Base-by-base conservation (phyloP, 2,888 invertebrate species). In the Drosophila pegasa region DNA sequence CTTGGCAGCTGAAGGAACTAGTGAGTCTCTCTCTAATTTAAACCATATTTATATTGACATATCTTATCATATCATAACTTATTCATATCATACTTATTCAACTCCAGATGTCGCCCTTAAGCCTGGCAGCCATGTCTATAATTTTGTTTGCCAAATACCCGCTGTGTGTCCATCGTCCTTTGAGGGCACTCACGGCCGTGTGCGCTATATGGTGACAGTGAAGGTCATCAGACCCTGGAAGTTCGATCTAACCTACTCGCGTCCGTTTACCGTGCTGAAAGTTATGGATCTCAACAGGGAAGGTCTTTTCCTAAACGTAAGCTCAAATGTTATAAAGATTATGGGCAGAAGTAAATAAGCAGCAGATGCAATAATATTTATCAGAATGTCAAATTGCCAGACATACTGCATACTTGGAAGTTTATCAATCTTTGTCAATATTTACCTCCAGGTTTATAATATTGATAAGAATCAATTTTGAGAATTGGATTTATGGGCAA, bases 201-300 rank as follows among this genome's bases (percentile, higher is more conserved):
- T 94, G 27, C 90, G 95, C 2, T 95, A 95, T 88, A 92, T 93
- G 86, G 85, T 88, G 0, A 82, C 95, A 91, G 95, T 96, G 1
- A 94, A 94, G 1, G 93, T 98, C 12, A 96, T 97, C 88, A 93
- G 96, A 8, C 97, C 97, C 16, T 97, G 97, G 96, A 96, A 96
- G 89, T 96, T 95, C 90, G 96, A 98, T 92, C 87, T 90, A 58
- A 85, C 79, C 3, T 91, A 83, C 50, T 96, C 95, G 90, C 94
- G 94, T 81, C 94, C 95, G 1, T 97, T 98, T 86, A 96, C 96
- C 37, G 95, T 98, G 6, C 93, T 96, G 35, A 95, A 95, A 78
- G 94, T 95, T 10, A 93, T 96, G 86, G 97, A 97, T 91, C 93
- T 98, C 6, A 87, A 87, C 3, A 57, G 54, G 8, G 68, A 77